These are phyloP conservation scores for Mastomys coucha DNA, from an alignment of 2,113 vertebrate genomes.

Conservation along the genomic window DNA sequence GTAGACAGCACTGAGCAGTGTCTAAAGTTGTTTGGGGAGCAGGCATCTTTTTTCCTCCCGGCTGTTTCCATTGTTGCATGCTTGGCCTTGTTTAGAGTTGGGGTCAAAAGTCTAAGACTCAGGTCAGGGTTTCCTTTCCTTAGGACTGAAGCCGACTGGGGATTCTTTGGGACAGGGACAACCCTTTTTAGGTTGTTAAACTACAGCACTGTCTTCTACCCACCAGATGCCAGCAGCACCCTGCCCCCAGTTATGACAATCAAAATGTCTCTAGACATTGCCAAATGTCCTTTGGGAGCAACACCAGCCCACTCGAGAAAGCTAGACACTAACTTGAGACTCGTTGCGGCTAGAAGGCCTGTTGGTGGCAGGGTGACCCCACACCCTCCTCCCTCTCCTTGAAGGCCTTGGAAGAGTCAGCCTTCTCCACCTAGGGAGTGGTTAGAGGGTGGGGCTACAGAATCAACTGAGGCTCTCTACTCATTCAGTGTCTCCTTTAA, in stretches of 20 bases:
- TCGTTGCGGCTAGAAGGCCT: not conserved
- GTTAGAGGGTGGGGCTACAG: not conserved
- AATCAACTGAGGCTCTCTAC: not conserved
- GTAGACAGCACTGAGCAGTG: not conserved
- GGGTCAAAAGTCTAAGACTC: not conserved
- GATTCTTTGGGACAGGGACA: not conserved
- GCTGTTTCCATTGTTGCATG: not conserved
- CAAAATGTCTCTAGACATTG: conserved; percentile 65
- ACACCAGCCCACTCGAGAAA: not conserved
- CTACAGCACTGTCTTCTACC: not conserved
- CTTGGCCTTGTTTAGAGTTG: not conserved
- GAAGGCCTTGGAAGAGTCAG: not conserved
- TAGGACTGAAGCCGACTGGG: accelerated
- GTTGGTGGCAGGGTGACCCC: not conserved
- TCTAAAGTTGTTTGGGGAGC: not conserved
- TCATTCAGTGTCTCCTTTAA: not conserved
- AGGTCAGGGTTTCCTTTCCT: not conserved
- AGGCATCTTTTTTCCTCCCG: not conserved
- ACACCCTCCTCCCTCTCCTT: not conserved
- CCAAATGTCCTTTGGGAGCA: conserved; percentile 51
- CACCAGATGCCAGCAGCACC: conserved; percentile 59
- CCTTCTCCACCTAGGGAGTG: not conserved
- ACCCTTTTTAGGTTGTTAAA: not conserved
- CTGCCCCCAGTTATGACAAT: conserved; percentile 54
- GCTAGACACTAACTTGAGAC: conserved; percentile 1